Conservation (phyloP, 2,888 invertebrate species). For the Tanytarsus gracilentus region DNA sequence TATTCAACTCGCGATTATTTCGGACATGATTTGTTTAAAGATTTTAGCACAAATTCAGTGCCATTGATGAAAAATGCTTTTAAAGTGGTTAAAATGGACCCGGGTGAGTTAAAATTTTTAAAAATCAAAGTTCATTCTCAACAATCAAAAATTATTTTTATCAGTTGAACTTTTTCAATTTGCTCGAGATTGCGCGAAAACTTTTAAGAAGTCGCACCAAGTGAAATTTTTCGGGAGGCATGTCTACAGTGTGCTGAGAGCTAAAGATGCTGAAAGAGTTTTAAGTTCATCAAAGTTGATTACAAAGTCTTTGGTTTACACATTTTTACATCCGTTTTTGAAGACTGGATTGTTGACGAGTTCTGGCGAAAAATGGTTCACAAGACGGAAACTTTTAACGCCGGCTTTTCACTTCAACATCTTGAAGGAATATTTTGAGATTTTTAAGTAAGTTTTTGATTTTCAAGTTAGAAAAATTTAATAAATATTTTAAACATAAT, state of each 20-base stretch:
- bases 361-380: conserved; percentile 49
- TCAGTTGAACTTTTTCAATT: conserved; percentile 34
- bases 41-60: conserved; percentile 4
- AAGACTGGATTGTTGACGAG: conserved; percentile 47
- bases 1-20: no score
- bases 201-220: conserved; percentile 38
- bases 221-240: conserved; percentile 36
- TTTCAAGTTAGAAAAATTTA: not conserved
- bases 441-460: conserved; percentile 33
- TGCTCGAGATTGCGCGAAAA: conserved; percentile 34
- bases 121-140: not conserved
- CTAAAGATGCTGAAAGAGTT: conserved; percentile 46
- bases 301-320: conserved; percentile 46
- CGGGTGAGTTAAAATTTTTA: not conserved
- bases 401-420: conserved; percentile 58
- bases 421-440: conserved; percentile 42
- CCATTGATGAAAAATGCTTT: not conserved
- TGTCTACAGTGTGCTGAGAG: conserved; percentile 41
- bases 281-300: conserved; percentile 39
- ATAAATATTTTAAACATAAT: not conserved
- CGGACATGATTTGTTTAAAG: not conserved
- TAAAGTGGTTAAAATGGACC: not conserved
- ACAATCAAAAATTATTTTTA: not conserved
- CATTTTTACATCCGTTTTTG: conserved; percentile 45
- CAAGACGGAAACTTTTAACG: conserved; percentile 52